These are phyloP conservation scores for Dryobotodes eremita DNA, from an alignment of 2,888 invertebrate species.

Conservation along the genomic window DNA sequence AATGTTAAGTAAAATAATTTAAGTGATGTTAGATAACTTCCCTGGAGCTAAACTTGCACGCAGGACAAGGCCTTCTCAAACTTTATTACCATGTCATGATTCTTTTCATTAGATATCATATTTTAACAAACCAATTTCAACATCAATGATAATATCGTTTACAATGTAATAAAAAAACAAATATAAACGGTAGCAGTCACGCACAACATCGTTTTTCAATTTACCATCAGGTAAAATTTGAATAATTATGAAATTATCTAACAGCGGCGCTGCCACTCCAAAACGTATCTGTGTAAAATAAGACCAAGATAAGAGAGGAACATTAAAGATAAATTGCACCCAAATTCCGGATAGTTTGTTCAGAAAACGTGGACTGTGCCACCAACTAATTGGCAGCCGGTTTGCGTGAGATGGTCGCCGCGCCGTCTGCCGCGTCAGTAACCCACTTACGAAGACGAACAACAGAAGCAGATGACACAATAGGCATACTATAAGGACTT, in stretches of 20 bases:
- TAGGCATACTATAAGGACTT: slow-evolving; percentile 67
- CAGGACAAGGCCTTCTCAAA: slow-evolving; percentile 58
- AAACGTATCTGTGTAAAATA: slow-evolving; percentile 58
- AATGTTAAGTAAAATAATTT: slow-evolving; percentile 4
- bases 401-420: slow-evolving; percentile 77
- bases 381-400: slow-evolving; percentile 78
- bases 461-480: slow-evolving; percentile 66
- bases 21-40: no score
- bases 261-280: slow-evolving; percentile 42
- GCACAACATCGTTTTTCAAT: slow-evolving; percentile 70
- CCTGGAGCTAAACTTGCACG: slow-evolving; percentile 23
- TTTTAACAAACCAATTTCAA: slow-evolving; percentile 61
- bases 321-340: slow-evolving; percentile 55
- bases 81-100: slow-evolving; percentile 71
- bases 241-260: slow-evolving; percentile 69
- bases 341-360: slow-evolving; percentile 63
- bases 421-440: slow-evolving; percentile 83
- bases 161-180: slow-evolving; percentile 67
- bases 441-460: slow-evolving; percentile 79
- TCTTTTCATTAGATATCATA: slow-evolving; percentile 57
- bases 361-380: slow-evolving; percentile 53
- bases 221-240: slow-evolving; percentile 63
- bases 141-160: slow-evolving; percentile 65
- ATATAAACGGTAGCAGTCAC: slow-evolving; percentile 74
- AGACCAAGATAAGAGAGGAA: slow-evolving; percentile 53